Percentiles rank a stretch among this genome's conserved stretches.
Conservation (phyloP, 2,113 vertebrate genomes). For the Hyla sarda region DNA sequence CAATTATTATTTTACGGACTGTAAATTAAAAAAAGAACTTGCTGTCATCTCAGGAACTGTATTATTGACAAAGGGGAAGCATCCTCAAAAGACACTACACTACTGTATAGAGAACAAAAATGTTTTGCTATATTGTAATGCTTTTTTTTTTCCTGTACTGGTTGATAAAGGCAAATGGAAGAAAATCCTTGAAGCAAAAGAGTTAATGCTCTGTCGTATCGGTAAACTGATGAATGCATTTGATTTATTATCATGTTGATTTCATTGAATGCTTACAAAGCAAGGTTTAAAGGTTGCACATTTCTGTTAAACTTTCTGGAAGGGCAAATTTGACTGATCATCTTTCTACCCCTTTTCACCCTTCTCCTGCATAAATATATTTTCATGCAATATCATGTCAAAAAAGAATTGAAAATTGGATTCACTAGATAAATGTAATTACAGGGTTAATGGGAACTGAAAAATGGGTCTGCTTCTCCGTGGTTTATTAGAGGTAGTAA, state of each 20-base stretch:
- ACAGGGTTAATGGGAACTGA: constrained; percentile 20
- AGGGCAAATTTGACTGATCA: constrained; percentile 12
- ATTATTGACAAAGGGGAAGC: too few relatives aligned
- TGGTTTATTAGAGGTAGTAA: constrained; percentile 25
- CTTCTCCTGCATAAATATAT: constrained; percentile 11
- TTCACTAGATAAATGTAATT: constrained; percentile 34
- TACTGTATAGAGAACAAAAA: too few relatives aligned
- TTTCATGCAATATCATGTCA: constrained; percentile 2
- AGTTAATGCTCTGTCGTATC: background rate
- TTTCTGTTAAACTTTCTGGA: background rate
- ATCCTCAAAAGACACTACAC: too few relatives aligned
- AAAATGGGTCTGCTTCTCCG: background rate
- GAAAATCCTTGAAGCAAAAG: background rate
- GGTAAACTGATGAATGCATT: constrained; percentile 20
- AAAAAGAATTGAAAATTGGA: constrained; percentile 8
- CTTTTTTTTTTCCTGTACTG: too few relatives aligned
- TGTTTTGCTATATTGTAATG: too few relatives aligned
- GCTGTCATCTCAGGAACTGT: too few relatives aligned
- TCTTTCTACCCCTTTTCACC: background rate
- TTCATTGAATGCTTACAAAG: constrained; percentile 31
- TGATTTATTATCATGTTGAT: constrained; percentile 18
- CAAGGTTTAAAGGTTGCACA: constrained; percentile 17
- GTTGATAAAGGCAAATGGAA: background rate
- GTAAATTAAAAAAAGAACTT: too few relatives aligned
- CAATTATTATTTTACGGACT: too few relatives aligned